These are phyloP conservation scores for Apodemia zela DNA, from an alignment of 2,888 invertebrate species.

Conservation along the genomic window DNA sequence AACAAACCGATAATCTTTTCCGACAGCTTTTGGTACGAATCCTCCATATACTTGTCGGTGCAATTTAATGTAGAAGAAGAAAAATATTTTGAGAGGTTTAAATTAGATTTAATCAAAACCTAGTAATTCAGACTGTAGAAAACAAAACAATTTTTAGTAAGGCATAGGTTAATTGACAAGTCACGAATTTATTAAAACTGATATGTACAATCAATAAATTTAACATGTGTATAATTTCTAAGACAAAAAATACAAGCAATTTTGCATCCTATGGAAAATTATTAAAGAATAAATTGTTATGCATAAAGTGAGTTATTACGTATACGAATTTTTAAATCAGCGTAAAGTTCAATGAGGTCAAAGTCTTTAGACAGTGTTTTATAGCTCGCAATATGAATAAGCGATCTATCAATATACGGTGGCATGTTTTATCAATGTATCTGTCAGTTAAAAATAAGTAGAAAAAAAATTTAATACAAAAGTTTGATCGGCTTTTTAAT, in stretches of 20 bases:
- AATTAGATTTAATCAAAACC: conserved; percentile 56
- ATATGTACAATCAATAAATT: conserved; percentile 42
- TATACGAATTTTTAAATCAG: conserved; percentile 17
- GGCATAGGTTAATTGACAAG: conserved; percentile 53
- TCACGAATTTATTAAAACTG: conserved; percentile 47
- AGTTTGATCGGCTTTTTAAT: too few species aligned
- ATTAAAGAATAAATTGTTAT: neutral
- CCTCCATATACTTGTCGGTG: too few species aligned
- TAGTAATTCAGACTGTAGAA: conserved; percentile 51
- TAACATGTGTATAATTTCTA: conserved; percentile 5
- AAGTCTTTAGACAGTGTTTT: conserved; percentile 19
- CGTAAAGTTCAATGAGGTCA: conserved; percentile 22
- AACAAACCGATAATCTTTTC: too few species aligned
- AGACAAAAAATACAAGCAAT: neutral
- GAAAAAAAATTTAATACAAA: neutral
- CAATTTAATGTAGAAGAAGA: too few species aligned
- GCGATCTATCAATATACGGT: conserved; percentile 18
- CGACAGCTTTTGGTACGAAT: too few species aligned
- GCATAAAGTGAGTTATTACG: conserved; percentile 1
- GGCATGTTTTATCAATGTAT: conserved; percentile 6
- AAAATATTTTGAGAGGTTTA: conserved; percentile 22
- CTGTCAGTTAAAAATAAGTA: neutral
- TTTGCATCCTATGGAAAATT: neutral
- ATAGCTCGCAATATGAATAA: conserved; percentile 13
- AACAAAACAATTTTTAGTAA: conserved; percentile 39